phyloP scores from a whole-genome alignment of 1,140 invertebrate species.

The Hyles euphorbiae region DNA sequence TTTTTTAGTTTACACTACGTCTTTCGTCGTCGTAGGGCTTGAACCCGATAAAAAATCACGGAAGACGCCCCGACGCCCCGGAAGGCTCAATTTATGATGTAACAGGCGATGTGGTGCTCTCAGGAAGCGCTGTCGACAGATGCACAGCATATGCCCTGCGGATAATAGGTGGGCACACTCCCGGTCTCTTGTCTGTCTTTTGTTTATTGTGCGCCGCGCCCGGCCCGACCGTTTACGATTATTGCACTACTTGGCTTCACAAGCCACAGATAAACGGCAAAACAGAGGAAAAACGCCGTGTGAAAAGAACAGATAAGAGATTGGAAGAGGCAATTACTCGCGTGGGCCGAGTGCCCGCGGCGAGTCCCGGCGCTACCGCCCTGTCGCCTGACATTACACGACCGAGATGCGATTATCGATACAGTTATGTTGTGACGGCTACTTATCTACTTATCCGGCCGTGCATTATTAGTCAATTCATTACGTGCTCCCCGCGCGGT shows the following conservation, averaged over 20 bases:
- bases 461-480: constrained; percentile 49
- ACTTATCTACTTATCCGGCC: constrained; percentile 43
- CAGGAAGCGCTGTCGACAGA: constrained; percentile 67
- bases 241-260: constrained; percentile 50
- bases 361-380: constrained; percentile 43
- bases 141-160: constrained; percentile 49
- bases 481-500: constrained; percentile 23
- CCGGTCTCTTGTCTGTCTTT: constrained; percentile 37
- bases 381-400: constrained; percentile 45
- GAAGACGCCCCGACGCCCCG: constrained; percentile 59
- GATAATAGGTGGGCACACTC: constrained; percentile 54
- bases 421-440: constrained; percentile 60
- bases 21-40: constrained; percentile 65
- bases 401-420: constrained; percentile 59
- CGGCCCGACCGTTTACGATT: constrained; percentile 47
- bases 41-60: constrained; percentile 59
- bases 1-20: constrained; percentile 67
- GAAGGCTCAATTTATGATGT: constrained; percentile 70
- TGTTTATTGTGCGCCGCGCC: constrained; percentile 35
- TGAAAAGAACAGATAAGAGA: constrained; percentile 63
- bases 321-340: constrained; percentile 55
- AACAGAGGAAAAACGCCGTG: constrained; percentile 52
- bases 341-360: constrained; percentile 33
- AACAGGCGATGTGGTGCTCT: constrained; percentile 41
- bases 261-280: constrained; percentile 33